Base-by-base conservation (phyloP, 2,797 vertebrate genomes). In the Sebastes kiyomatsui region DNA sequence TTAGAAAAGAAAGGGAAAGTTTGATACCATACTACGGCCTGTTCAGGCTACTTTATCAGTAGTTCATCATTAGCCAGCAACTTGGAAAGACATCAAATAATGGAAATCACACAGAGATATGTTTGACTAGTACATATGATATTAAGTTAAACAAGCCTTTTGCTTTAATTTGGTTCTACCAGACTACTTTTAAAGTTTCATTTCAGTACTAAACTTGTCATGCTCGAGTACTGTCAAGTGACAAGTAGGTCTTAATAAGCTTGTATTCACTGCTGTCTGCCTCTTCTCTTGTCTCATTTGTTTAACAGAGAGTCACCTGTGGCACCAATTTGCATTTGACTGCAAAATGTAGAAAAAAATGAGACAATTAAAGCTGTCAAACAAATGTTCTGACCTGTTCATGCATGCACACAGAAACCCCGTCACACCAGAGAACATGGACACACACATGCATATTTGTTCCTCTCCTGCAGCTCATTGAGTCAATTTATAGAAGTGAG, bases 401-500 rank as follows among this genome's bases (percentile, higher is more conserved):
- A 18, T 4, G 2, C 56, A 32, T 5, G 2, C 56, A 32, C 52
- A 16, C 1, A 7, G 2, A 80, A 28, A 69, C 25, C 67, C 67
- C 5, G 18, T 27, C 65, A 27, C 52, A 58, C 33, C 27, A 5
- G 3, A 30, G 22, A 66, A 68, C 12, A 27, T 16, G 27, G 23
- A 56, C 49, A 27, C 20, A 27, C 20, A 4, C 6, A 6, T 16
- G 9, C 10, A 8, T 28, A 16, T 25, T 27, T 56, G 14, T 59
- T 22, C 20, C 28, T 28, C 72, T 76, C 46, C 25, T 75, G 55
- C 23, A 61, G 76, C 84, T 77, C 65, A 46, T 20, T 4, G 60
- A 86, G 85, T 79, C 80, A 72, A 22, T 90, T 87, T 78, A 82
- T 73, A 83, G 80, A 79, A 64, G 56, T 90, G 86, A 93, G 87